Percentiles rank a stretch among this genome's conserved stretches.
These are phyloP conservation scores for Lasioglossum villosulum DNA, from an alignment of 2,888 invertebrate species.

Conservation along the genomic window DNA sequence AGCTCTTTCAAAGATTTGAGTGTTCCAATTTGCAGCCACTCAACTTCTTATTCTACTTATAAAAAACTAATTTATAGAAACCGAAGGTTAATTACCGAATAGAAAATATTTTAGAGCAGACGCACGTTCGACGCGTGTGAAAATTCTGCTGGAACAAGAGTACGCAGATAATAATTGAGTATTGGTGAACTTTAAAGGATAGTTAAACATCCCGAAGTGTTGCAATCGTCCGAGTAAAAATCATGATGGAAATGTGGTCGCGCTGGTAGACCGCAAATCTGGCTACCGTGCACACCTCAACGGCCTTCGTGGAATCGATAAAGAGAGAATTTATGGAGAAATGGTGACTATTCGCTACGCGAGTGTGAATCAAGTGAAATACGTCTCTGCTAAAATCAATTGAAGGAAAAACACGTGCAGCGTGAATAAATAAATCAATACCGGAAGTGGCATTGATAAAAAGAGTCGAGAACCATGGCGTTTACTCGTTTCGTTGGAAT, in stretches of 20 bases:
- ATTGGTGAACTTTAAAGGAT: conserved; percentile 63
- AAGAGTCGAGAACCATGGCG: too few species aligned
- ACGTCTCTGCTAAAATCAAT: conserved; percentile 44
- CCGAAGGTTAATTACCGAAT: too few species aligned
- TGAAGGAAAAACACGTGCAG: conserved; percentile 33
- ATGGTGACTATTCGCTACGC: conserved; percentile 34
- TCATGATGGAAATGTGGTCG: conserved; percentile 70
- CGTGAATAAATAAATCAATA: neutral
- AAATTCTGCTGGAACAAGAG: neutral
- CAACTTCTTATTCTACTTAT: too few species aligned
- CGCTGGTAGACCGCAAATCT: conserved; percentile 71
- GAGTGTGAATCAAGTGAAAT: conserved; percentile 54
- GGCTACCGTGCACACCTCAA: conserved; percentile 61
- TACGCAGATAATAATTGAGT: conserved; percentile 38
- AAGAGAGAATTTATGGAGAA: conserved; percentile 59
- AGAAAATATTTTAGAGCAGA: neutral
- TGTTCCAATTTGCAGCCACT: too few species aligned
- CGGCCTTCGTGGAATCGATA: conserved; percentile 69
- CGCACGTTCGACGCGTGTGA: too few species aligned
- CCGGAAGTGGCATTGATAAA: neutral
- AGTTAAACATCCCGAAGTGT: conserved; percentile 69
- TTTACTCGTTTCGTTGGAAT: too few species aligned
- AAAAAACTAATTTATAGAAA: neutral
- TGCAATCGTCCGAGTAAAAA: conserved; percentile 67
- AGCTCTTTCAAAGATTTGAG: too few species aligned